A percentile compares a stretch with the other conserved stretches of the same genome.
Conservation (phyloP, 2,113 vertebrate species). For the Coturnix japonica region DNA sequence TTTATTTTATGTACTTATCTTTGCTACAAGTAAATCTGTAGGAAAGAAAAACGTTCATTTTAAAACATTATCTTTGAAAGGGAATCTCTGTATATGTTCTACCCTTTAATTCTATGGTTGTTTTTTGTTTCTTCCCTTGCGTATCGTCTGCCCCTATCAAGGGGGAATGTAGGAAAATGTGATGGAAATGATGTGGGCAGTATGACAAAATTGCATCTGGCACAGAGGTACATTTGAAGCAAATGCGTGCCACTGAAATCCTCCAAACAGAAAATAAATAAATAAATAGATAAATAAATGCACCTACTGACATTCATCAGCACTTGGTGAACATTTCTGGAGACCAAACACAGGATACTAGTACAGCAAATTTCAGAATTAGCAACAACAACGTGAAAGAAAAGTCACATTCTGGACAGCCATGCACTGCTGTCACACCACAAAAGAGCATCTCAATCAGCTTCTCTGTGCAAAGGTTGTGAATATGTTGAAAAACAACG, state of each 20-base stretch:
- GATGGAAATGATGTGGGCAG: not conserved
- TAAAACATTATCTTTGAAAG: not conserved
- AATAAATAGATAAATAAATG: too few relatives aligned
- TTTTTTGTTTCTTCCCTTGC: not conserved
- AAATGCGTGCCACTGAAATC: not conserved
- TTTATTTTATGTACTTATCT: not conserved
- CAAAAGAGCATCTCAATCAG: not conserved
- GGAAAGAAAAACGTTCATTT: accelerated
- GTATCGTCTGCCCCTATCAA: not conserved
- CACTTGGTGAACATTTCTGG: not conserved
- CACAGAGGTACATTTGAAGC: not conserved
- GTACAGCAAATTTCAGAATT: not conserved
- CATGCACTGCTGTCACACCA: not conserved
- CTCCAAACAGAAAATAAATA: too few relatives aligned
- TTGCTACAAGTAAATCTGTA: not conserved
- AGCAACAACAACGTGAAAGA: not conserved
- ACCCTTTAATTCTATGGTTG: not conserved
- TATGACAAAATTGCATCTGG: not conserved
- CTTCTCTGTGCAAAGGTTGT: not conserved
- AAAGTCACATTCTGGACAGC: not conserved
- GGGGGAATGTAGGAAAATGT: not conserved
- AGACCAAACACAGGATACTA: not conserved
- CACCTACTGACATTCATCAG: not conserved
- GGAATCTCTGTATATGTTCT: not conserved
- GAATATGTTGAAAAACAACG: not conserved